Percentiles rank a stretch among this genome's conserved stretches.
phyloP scores from a whole-genome alignment of 2,113 vertebrate genomes.

The Lophius piscatorius region DNA sequence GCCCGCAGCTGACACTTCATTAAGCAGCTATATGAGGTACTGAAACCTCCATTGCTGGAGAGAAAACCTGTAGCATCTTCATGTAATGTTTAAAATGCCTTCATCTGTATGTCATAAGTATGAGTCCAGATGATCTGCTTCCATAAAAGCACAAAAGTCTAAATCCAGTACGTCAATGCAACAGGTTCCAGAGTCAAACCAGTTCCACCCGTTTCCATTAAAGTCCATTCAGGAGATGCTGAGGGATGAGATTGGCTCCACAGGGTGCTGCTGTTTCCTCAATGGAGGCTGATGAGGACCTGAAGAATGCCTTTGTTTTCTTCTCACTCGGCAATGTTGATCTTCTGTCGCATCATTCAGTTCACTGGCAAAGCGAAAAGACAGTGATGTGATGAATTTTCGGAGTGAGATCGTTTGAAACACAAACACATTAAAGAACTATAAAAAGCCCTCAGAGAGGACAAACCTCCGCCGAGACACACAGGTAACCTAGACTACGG shows the following conservation, averaged over 20 bases:
- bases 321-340: too few species aligned
- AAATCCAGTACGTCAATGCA: too few species aligned
- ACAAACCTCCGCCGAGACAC: too few species aligned
- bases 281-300: neutral
- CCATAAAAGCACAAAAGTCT: neutral
- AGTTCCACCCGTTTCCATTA: neutral
- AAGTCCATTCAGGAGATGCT: neutral
- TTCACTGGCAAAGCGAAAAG: neutral
- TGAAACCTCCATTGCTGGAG: too few species aligned
- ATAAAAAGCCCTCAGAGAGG: too few species aligned
- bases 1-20: neutral
- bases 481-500: too few species aligned
- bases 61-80: neutral
- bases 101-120: neutral
- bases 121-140: neutral
- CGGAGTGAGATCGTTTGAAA: too few species aligned
- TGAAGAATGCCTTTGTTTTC: slow-evolving; percentile 8
- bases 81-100: neutral
- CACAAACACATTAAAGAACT: too few species aligned
- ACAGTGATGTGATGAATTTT: neutral
- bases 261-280: neutral
- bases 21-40: neutral
- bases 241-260: neutral
- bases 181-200: neutral
- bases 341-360: neutral